phyloP scores from a whole-genome alignment of 1,140 invertebrate species.

The Zaprionus africanus region DNA sequence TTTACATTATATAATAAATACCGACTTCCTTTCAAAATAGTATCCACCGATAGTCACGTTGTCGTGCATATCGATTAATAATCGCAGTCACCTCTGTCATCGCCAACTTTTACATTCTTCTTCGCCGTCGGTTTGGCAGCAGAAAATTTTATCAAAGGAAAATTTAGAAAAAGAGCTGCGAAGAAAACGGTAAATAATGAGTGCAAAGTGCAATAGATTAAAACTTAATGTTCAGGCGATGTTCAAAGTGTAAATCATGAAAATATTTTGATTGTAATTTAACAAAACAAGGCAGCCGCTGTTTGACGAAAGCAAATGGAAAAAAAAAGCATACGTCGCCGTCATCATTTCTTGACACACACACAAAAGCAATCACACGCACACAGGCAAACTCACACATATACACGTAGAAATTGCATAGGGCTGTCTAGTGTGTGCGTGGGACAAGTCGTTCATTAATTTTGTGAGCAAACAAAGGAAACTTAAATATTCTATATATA shows the following conservation, averaged over 20 bases:
- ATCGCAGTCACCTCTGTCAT: slow-evolving; percentile 38
- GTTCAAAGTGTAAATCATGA: slow-evolving; percentile 13
- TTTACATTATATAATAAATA: slow-evolving; percentile 32
- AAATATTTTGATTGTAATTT: slow-evolving; percentile 5
- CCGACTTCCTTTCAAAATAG: background rate
- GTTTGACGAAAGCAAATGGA: slow-evolving; percentile 51
- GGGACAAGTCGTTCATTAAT: slow-evolving; percentile 21
- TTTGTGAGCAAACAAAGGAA: slow-evolving; percentile 41
- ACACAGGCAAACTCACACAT: slow-evolving; percentile 19
- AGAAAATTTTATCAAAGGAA: slow-evolving; percentile 67
- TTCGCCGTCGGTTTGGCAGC: slow-evolving; percentile 68
- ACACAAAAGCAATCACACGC: slow-evolving; percentile 58
- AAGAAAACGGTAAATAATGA: slow-evolving; percentile 60
- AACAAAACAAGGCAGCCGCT: slow-evolving; percentile 54
- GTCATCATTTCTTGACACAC: slow-evolving; percentile 65
- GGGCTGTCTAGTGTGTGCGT: slow-evolving; percentile 47
- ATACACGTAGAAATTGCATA: slow-evolving; percentile 54
- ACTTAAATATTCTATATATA: slow-evolving; percentile 11
- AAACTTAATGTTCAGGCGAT: slow-evolving; percentile 10
- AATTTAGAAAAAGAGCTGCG: slow-evolving; percentile 44
- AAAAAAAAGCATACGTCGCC: slow-evolving; percentile 78
- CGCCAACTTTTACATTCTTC: slow-evolving; percentile 62
- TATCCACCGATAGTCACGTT: slow-evolving; percentile 28
- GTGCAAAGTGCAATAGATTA: slow-evolving; percentile 55
- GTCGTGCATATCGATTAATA: slow-evolving; percentile 26